A percentile compares a stretch with the other conserved stretches of the same genome.
Evolutionary conservation across 2,113 vertebrate genomes (phyloP).

Genomic region (Zosterops hypoxanthus): DNA sequence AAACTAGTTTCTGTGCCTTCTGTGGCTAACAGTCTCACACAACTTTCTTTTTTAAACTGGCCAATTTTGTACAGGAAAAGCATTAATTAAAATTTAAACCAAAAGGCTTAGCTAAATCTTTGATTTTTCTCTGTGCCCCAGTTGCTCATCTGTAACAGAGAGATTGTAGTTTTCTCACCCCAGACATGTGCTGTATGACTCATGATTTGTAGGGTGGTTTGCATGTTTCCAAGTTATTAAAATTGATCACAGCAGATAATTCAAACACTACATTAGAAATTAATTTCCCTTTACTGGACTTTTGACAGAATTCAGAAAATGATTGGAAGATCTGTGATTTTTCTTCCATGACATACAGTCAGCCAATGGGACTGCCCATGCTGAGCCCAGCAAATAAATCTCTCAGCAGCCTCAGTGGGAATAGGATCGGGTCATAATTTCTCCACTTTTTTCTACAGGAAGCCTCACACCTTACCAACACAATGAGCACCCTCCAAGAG

Average conservation of each 20-base stretch:
- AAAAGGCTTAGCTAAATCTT: background rate
- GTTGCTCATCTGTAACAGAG: background rate
- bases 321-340: background rate
- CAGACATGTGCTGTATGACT: background rate
- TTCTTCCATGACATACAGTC: background rate
- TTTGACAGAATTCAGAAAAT: background rate
- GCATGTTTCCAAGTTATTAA: background rate
- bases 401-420: background rate
- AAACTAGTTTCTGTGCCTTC: background rate
- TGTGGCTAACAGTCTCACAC: background rate
- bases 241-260: background rate
- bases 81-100: background rate
- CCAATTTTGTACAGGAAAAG: background rate
- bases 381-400: background rate
- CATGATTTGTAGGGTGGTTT: background rate
- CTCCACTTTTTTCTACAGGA: background rate
- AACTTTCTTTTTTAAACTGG: background rate
- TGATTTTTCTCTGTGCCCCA: background rate
- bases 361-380: background rate
- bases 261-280: background rate
- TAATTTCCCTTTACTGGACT: background rate
- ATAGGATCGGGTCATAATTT: background rate
- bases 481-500: background rate
- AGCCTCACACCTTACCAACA: background rate
- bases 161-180: background rate